phyloP scores from a whole-genome alignment of 2,888 invertebrate genomes.

The Slavum lentiscoides region DNA sequence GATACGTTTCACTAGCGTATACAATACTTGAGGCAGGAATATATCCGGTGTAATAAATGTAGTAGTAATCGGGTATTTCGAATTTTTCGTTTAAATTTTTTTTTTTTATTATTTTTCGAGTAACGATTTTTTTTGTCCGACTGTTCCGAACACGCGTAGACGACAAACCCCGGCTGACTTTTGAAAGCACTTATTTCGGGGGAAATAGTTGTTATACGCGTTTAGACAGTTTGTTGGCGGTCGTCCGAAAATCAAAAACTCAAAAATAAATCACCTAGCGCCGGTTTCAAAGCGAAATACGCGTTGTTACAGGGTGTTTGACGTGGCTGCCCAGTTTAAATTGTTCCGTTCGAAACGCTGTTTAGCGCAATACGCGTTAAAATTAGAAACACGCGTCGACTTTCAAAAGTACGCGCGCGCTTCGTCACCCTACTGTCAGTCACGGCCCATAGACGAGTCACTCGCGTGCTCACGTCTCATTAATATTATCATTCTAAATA shows the following conservation, averaged over 20 bases:
- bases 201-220: neutral
- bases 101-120: too few relatives aligned
- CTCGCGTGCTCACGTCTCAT: neutral
- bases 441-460: conserved; percentile 12
- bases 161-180: neutral
- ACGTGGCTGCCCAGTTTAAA: conserved; percentile 17
- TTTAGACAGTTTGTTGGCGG: conserved; percentile 1
- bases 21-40: too few relatives aligned
- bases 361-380: neutral
- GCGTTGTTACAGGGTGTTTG: neutral
- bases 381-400: conserved; percentile 29
- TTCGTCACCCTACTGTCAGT: conserved; percentile 23
- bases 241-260: conserved; percentile 1
- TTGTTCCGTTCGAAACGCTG: conserved; percentile 1
- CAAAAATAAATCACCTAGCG: neutral
- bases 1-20: too few relatives aligned
- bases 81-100: too few relatives aligned
- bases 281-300: neutral
- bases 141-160: neutral
- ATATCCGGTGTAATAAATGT: too few relatives aligned
- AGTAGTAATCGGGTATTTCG: too few relatives aligned
- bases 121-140: too few relatives aligned
- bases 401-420: neutral
- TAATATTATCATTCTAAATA: neutral
- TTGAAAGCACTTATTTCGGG: neutral